A percentile compares a stretch with the other conserved stretches of the same genome.
phyloP scores from a whole-genome alignment of 1,140 invertebrate species.

The Lasioglossum baleicum region DNA sequence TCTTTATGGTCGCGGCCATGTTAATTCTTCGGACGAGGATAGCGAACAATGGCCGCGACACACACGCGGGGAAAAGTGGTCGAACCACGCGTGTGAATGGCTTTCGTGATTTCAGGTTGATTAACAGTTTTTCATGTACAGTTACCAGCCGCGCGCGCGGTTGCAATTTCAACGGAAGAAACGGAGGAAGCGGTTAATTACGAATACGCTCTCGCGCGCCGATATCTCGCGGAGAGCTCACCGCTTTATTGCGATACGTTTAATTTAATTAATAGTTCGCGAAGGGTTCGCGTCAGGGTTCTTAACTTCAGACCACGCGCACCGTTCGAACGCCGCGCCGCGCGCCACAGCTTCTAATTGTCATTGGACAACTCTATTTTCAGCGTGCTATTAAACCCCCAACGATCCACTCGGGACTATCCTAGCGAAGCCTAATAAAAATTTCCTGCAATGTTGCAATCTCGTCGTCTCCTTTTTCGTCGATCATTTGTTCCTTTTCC shows the following conservation, averaged over 20 bases:
- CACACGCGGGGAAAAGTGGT: neutral
- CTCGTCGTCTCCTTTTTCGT: too few relatives aligned
- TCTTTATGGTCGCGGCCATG: neutral
- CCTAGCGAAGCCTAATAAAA: too few relatives aligned
- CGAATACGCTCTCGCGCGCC: conserved; percentile 12
- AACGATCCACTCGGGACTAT: too few relatives aligned
- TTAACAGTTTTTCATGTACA: conserved; percentile 48
- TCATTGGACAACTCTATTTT: too few relatives aligned
- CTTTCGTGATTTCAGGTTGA: conserved; percentile 39
- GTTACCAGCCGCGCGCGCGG: conserved; percentile 6
- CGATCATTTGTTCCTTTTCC: too few relatives aligned
- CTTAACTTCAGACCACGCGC: neutral
- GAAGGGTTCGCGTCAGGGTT: neutral
- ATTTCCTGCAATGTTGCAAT: too few relatives aligned
- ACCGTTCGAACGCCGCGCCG: too few relatives aligned
- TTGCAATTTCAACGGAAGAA: conserved; percentile 19
- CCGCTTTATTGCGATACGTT: neutral
- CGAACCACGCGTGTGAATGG: neutral
- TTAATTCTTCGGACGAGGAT: neutral
- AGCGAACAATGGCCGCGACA: neutral
- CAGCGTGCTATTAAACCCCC: too few relatives aligned
- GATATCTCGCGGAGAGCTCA: neutral
- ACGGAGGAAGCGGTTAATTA: conserved; percentile 38
- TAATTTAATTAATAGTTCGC: neutral
- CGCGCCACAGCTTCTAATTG: too few relatives aligned